Evolutionary conservation across 2,888 invertebrate species (phyloP), one percentile per base, ranked within the genome.

Genomic region (Stenodema calcarata): DNA sequence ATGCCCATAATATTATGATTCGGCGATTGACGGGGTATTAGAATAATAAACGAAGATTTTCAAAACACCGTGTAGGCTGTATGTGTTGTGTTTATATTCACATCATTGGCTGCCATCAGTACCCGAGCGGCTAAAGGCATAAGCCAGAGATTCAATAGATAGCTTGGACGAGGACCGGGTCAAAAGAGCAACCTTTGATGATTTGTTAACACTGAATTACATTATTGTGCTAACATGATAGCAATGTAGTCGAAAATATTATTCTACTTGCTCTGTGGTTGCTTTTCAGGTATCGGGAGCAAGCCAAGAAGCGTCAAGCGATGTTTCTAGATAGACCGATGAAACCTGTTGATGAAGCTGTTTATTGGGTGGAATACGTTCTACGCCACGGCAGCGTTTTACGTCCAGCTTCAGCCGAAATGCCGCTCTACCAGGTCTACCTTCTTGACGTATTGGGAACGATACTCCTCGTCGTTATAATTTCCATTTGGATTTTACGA

Each of bases 281-380:
- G 44, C n/a, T n/a, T n/a, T 80, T 47, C 76, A 88, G 88, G 14
- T 90, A 89, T 88, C 82, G 75, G 30, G 69, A 88, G 80, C 88
- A 88, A 30, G 89, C 88, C 0, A 82, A 87, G 76, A 76, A 62
- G n/a, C 62, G 89, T 47, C 89, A 89, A 4, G 85, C 82, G 14
- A 41, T 88, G 23, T 89, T 89, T 87, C 88, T 88, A 12, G 94
- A 94, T 89, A 91, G 94, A 35, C 93, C 93, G 0, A 90, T 92
- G 89, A 91, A 92, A 23, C 93, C 94, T 0, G 89, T 94, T 87
- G 93, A 94, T 42, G 93, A 93, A 44, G 93, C 93, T 0, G 91
- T 94, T 0, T 94, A 93, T 90, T 94, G 94, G 94, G 92, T 93
- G 81, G 94, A 94, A 90, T 94, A 94, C 89, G 93, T 94, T 0